Conservation (phyloP, 2,797 vertebrate species). For the Basileuterus tristriatus region DNA sequence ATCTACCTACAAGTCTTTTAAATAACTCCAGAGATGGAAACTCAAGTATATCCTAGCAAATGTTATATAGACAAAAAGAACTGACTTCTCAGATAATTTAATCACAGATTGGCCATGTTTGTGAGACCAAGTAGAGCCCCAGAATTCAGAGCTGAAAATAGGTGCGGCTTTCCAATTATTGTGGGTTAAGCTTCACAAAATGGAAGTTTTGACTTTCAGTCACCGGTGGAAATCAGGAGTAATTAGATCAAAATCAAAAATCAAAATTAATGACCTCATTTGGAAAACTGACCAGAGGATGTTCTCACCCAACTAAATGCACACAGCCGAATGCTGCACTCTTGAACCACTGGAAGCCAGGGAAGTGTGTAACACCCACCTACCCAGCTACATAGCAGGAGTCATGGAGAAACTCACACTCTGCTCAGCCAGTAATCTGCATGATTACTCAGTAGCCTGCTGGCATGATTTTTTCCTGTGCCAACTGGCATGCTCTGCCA, state of each 20-base stretch:
- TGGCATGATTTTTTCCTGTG: not conserved
- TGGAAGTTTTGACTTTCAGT: not conserved
- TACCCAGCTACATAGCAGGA: not conserved
- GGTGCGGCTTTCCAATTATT: not conserved
- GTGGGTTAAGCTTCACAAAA: not conserved
- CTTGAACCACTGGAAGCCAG: not conserved
- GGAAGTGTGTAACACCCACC: not conserved
- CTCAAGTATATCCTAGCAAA: not conserved
- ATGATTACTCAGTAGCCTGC: not conserved
- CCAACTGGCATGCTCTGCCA: not conserved
- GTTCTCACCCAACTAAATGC: not conserved
- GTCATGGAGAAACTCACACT: not conserved
- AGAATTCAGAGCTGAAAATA: not conserved
- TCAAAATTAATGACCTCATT: not conserved
- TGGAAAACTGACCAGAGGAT: not conserved
- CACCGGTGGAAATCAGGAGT: not conserved
- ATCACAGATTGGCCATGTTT: not conserved
- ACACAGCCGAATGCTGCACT: not conserved
- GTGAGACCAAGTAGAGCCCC: accelerated
- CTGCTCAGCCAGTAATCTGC: not conserved
- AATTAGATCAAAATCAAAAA: not conserved
- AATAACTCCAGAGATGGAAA: not conserved
- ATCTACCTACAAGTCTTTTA: not conserved
- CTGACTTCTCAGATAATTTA: not conserved
- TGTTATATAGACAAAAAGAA: not conserved